Evolutionary conservation across 2,888 invertebrate species (phyloP), one percentile per base, ranked within the genome.

Genomic region (Linyphia triangularis): DNA sequence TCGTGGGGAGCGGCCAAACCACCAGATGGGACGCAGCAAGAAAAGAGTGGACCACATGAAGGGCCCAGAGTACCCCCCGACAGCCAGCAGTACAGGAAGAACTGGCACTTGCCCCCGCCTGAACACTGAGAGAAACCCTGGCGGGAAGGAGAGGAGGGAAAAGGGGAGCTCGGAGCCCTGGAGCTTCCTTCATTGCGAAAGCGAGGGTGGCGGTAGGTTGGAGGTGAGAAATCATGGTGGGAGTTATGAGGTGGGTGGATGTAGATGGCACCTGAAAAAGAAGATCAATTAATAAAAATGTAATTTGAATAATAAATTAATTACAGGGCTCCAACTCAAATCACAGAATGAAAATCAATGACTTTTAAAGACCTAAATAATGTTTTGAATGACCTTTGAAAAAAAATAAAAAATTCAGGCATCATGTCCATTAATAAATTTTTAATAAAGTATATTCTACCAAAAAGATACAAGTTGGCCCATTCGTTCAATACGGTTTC

Each of bases 41-140:
- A 90, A 59, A 90, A 90, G 57, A 91, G 90, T 2, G 91, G 91
- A 2, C 91, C 91, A 84, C 91, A 91, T 13, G 91, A 90, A 16
- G 90, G 79, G 0, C 91, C 91, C 40, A 91, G 79, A 16, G 90
- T 90, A 16, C 91, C 91, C 19, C 91, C 91, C 16, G 91, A 90
- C 43, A 91, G 69, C 90, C 91, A 91, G 77, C 91, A 91, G 69
- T 90, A 89, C 28, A 90, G 88, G 81, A 91, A 90, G 83, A 91
- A 91, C 72, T 91, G 90, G 70, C 91, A 91, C 59, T 88, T 86
- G 33, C 90, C 90, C 2, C 91, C 91, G 6, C 90, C 90, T 19
- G 90, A 90, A 67, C 91, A 91, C 4, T 89, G 65, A 2, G 85
- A 73, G 69, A 84, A 89, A 13, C 79, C 28, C 26, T 89, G 89